A percentile compares a stretch with the other conserved stretches of the same genome.
Evolutionary conservation across 2,113 vertebrate species (phyloP).

Genomic region (Cottus gobio): DNA sequence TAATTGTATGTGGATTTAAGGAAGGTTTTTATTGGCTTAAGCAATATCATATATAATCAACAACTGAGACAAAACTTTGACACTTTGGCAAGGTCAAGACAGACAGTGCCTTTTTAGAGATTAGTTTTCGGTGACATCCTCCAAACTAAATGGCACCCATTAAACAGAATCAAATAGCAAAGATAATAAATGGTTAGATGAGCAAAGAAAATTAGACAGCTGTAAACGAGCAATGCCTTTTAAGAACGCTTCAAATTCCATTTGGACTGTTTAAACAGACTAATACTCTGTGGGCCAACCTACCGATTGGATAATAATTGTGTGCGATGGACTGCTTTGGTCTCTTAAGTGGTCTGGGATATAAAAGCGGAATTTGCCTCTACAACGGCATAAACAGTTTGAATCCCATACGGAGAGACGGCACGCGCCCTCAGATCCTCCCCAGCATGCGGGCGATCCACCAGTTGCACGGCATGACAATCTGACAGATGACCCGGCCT

Average conservation of each 20-base stretch:
- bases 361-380: slow-evolving; percentile 36
- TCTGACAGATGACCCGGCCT: slow-evolving; percentile 92
- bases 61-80: background rate
- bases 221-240: slow-evolving; percentile 30
- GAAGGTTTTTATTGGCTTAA: background rate
- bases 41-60: slow-evolving; percentile 2
- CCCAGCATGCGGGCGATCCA: slow-evolving; percentile 97
- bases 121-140: slow-evolving; percentile 27
- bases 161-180: slow-evolving; percentile 28
- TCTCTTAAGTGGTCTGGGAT: slow-evolving; percentile 42
- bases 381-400: slow-evolving; percentile 23
- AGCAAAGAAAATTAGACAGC: slow-evolving; percentile 39
- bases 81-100: slow-evolving; percentile 4
- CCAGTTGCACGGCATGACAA: slow-evolving; percentile 99
- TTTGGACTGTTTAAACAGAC: slow-evolving; percentile 51
- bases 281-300: slow-evolving; percentile 36
- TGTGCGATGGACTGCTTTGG: slow-evolving; percentile 47
- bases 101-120: background rate
- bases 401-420: slow-evolving; percentile 14
- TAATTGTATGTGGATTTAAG: background rate
- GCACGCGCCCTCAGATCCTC: slow-evolving; percentile 79
- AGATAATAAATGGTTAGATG: slow-evolving; percentile 18
- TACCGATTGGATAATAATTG: slow-evolving; percentile 55
- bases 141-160: slow-evolving; percentile 41
- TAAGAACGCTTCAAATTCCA: slow-evolving; percentile 38